These are phyloP conservation scores for Psix sp. DNA, from an alignment of 1,140 invertebrate genomes.

Conservation along the genomic window DNA sequence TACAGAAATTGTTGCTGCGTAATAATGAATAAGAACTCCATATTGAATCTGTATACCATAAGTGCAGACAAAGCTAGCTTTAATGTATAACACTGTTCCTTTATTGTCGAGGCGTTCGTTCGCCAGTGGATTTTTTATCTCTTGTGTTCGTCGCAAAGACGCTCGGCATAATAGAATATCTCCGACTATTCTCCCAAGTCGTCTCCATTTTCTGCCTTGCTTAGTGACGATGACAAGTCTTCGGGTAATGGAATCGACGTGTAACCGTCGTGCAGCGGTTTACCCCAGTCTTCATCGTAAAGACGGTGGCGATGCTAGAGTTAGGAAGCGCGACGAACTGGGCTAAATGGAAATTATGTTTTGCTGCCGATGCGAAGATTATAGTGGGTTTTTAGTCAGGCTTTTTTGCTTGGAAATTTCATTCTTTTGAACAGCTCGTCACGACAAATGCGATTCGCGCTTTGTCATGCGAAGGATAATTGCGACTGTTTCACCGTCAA, in stretches of 20 bases:
- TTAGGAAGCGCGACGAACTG: slow-evolving; percentile 1
- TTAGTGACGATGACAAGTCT: slow-evolving; percentile 58
- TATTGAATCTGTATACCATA: slow-evolving; percentile 43
- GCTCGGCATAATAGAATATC: slow-evolving; percentile 66
- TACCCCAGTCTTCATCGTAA: slow-evolving; percentile 63
- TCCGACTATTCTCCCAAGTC: slow-evolving; percentile 39
- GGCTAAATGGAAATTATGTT: slow-evolving; percentile 65
- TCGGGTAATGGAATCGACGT: slow-evolving; percentile 69
- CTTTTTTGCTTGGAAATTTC: slow-evolving; percentile 19
- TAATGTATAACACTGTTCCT: too few species aligned
- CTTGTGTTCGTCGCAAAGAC: slow-evolving; percentile 45
- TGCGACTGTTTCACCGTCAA: slow-evolving; percentile 20
- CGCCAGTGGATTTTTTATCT: slow-evolving; percentile 11
- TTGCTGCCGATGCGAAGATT: slow-evolving; percentile 44
- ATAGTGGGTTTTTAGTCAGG: slow-evolving; percentile 41
- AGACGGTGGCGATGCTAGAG: slow-evolving; percentile 28
- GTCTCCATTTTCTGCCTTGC: slow-evolving; percentile 47
- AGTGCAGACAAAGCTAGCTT: too few species aligned
- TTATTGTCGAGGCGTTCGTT: slow-evolving; percentile 10
- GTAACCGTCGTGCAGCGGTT: slow-evolving; percentile 60
- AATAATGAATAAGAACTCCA: slow-evolving; percentile 33
- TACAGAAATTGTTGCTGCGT: too few species aligned
- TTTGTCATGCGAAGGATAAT: slow-evolving; percentile 29
- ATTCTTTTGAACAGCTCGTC: slow-evolving; percentile 23
- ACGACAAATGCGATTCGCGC: slow-evolving; percentile 26